Percentiles rank a stretch among this genome's conserved stretches.
Evolutionary conservation across 2,113 vertebrate species (phyloP).

Genomic region (Myrmecobius fasciatus): DNA sequence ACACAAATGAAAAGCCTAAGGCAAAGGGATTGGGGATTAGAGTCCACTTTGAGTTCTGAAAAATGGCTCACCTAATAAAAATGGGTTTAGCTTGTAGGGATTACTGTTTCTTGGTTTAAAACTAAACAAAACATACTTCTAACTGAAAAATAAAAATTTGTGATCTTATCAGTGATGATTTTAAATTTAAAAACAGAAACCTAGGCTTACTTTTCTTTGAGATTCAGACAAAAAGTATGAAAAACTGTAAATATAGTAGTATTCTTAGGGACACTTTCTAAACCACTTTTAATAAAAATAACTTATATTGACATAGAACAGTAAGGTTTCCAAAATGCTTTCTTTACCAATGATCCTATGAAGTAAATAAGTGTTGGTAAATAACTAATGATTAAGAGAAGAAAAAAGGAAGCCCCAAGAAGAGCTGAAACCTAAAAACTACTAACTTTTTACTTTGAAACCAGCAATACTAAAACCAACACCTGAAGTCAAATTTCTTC

Average conservation of each 20-base stretch:
- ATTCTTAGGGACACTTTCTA: constrained; percentile 60
- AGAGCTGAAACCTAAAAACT: constrained; percentile 53
- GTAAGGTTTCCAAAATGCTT: not conserved
- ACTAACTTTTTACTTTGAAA: constrained; percentile 30
- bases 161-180: constrained; percentile 74
- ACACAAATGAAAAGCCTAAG: constrained; percentile 17
- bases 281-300: constrained; percentile 39
- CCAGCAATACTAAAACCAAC: not conserved
- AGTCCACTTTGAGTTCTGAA: not conserved
- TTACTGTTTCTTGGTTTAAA: constrained; percentile 32
- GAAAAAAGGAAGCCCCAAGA: not conserved
- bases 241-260: constrained; percentile 47
- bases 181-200: constrained; percentile 69
- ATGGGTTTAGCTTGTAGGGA: constrained; percentile 33
- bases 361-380: not conserved
- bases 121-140: constrained; percentile 46
- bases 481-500: not conserved
- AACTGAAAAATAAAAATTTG: constrained; percentile 55
- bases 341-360: not conserved
- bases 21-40: not conserved
- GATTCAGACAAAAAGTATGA: constrained; percentile 77
- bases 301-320: constrained; percentile 17
- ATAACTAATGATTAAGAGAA: not conserved
- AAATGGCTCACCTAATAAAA: constrained; percentile 51
- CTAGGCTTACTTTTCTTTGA: constrained; percentile 70